These are phyloP conservation scores for Lasius platythorax DNA, from an alignment of 2,888 invertebrate genomes.

Conservation along the genomic window DNA sequence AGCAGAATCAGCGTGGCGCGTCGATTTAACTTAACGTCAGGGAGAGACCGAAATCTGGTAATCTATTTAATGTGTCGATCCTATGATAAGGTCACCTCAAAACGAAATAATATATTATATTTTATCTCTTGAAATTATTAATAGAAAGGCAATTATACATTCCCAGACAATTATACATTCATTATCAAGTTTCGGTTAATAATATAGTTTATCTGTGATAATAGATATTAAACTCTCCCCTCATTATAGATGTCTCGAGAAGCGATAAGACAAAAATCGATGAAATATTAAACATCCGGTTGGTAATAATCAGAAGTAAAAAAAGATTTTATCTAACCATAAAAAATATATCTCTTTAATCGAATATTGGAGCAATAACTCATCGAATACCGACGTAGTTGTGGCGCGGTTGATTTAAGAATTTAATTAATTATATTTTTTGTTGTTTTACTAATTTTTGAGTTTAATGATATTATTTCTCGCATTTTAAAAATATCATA, in stretches of 20 bases:
- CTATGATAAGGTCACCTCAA: background rate
- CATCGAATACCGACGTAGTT: background rate
- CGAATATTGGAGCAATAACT: background rate
- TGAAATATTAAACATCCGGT: background rate
- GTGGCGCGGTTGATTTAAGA: background rate
- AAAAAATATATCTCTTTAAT: background rate
- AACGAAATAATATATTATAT: background rate
- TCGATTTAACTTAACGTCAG: conserved; percentile 23
- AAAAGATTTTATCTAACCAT: background rate
- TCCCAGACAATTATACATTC: background rate
- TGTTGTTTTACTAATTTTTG: background rate
- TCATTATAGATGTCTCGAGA: background rate
- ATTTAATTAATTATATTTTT: background rate
- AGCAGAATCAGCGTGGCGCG: conserved; percentile 13
- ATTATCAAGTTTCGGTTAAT: background rate
- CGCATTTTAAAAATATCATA: background rate
- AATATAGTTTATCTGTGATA: background rate
- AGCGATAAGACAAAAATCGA: background rate
- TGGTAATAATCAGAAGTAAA: background rate
- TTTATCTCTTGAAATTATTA: conserved; percentile 2
- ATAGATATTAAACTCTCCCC: background rate
- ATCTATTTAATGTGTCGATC: background rate
- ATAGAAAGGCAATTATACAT: background rate
- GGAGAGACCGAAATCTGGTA: background rate
- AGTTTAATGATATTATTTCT: conserved; percentile 1